phyloP scores from a whole-genome alignment of 2,888 invertebrate species.

The Philereme vetulata region DNA sequence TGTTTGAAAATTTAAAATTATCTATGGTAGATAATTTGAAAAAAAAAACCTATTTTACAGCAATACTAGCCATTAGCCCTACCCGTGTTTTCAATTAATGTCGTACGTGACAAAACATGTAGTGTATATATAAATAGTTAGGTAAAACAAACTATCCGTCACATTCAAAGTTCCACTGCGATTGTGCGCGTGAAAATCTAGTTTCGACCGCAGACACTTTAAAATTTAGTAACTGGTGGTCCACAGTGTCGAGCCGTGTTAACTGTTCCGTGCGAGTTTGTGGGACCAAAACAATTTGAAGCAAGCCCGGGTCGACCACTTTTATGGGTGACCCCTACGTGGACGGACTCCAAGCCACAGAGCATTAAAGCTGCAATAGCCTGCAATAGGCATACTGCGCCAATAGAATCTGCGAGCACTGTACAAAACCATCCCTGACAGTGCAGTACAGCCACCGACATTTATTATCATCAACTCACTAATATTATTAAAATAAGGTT shows the following conservation, averaged over 20 bases:
- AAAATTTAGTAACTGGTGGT: constrained; percentile 18
- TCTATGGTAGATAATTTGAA: no score
- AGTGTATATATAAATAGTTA: no score
- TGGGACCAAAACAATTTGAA: constrained; percentile 73
- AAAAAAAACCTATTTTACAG: no score
- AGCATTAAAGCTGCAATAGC: constrained; percentile 69
- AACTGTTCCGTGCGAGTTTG: constrained; percentile 60
- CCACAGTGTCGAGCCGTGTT: constrained; percentile 34
- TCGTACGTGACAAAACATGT: no score
- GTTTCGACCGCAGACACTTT: constrained; percentile 25
- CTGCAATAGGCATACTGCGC: constrained; percentile 68
- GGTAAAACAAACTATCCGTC: no score
- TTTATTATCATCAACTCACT: no score
- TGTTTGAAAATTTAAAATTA: no score
- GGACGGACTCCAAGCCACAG: constrained; percentile 75
- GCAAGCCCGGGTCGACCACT: constrained; percentile 63
- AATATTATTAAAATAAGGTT: no score
- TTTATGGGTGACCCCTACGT: constrained; percentile 70
- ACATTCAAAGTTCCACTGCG: constrained; percentile 6
- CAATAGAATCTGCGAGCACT: constrained; percentile 31
- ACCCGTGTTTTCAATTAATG: no score
- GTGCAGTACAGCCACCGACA: no score
- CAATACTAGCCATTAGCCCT: no score
- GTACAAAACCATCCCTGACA: no score
- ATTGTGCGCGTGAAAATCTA: background rate